Evolutionary conservation across 2,113 vertebrate species (phyloP), one percentile per base, ranked within the genome.

Genomic region (Hydropotes inermis): DNA sequence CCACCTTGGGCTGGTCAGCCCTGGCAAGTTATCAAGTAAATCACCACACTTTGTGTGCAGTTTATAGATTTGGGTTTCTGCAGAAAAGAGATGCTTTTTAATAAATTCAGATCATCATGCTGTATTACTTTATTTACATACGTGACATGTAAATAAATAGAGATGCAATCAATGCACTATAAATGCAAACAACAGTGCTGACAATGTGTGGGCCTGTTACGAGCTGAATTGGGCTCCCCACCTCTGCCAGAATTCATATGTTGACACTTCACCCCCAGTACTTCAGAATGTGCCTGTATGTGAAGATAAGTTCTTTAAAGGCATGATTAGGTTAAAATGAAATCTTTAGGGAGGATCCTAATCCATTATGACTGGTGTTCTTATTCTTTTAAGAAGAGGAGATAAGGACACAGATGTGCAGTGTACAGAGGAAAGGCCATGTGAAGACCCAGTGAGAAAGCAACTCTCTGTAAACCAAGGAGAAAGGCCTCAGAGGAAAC

Each of bases 141-240:
- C 89, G 16, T 92, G 91, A 94, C 87, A 93, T 93, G 93, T 90
- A 93, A 28, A 60, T 93, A 81, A 95, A 88, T 30, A 91, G 45
- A 83, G 76, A 83, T 57, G 61, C 23, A 47, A 25, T 92, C 74
- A 33, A 15, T 61, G 10, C n/a, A 52, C 61, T 78, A 7, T 87
- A 87, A 97, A 85, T 87, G 55, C 52, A 83, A 57, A 81, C 58
- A 74, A 36, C 10, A 81, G 10, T 85, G n/a, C n/a, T 96, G 28
- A 70, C 47, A 58, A 54, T 28, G 17, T 83, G 43, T 83, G 83
- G 54, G 14, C 36, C 60, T 92, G 6, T 92, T 60, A 52, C 0
- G 6, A 64, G 12, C 60, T 81, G 30, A 57, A 30, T 61, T 81
- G 16, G 16, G 39, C 19, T 52, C n/a, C 16, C 3, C 13, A 7